Conservation (phyloP, 2,113 vertebrate species). For the Labeo catla region DNA sequence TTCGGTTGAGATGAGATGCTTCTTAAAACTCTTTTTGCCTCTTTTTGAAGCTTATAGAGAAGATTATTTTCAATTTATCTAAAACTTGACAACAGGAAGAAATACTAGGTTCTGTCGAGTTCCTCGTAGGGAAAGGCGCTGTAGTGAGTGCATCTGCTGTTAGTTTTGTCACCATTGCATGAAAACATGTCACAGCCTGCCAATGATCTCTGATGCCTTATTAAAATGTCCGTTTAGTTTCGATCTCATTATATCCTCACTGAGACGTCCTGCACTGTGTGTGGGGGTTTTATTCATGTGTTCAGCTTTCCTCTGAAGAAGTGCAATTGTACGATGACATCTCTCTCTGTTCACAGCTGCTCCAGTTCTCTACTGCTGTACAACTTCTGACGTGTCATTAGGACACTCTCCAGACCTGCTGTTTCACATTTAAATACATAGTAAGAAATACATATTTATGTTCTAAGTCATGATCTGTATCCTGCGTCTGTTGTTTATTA, state of each 20-base stretch:
- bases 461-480: not conserved
- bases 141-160: constrained; percentile 11
- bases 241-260: constrained; percentile 48
- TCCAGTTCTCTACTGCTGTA: constrained; percentile 79
- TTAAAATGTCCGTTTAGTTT: constrained; percentile 64
- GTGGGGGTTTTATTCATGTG: not conserved
- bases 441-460: constrained; percentile 28
- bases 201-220: constrained; percentile 91
- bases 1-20: not conserved
- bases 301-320: constrained; percentile 80
- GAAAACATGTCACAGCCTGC: constrained; percentile 84
- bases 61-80: not conserved
- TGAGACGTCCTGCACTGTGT: not conserved
- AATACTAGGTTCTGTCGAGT: not conserved
- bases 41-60: not conserved
- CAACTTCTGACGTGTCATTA: constrained; percentile 12
- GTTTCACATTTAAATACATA: constrained; percentile 22
- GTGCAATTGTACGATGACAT: constrained; percentile 90
- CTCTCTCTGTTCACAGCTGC: constrained; percentile 86
- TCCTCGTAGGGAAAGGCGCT: not conserved
- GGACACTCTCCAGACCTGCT: constrained; percentile 22
- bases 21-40: not conserved
- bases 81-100: not conserved
- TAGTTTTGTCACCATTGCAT: constrained; percentile 77
- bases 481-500: not conserved